phyloP scores from a whole-genome alignment of 53 echinoderm and acorn worm species.

The Holothuria scabra region DNA sequence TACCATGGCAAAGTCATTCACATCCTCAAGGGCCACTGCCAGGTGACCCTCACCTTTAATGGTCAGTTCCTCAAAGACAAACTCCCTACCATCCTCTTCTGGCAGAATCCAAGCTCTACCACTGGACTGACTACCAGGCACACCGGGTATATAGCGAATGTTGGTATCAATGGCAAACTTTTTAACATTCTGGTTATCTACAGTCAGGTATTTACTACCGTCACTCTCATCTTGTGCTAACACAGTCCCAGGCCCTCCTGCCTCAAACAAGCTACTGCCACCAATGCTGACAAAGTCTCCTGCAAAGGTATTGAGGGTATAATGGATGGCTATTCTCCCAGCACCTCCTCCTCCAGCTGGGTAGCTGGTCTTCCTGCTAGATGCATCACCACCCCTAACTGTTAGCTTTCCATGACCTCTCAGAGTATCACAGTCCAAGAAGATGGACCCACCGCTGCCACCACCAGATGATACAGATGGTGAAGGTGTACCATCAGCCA shows the following conservation, averaged over 20 bases:
- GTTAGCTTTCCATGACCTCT: conserved; percentile 64
- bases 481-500: conserved; percentile 58
- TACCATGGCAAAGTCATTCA: conserved; percentile 45
- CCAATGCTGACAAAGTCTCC: conserved; percentile 64
- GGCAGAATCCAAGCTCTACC: conserved; percentile 84
- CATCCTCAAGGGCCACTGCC: conserved; percentile 61
- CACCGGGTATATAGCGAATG: conserved; percentile 18
- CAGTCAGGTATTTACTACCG: conserved; percentile 35
- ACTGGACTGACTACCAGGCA: conserved; percentile 63
- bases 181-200: conserved; percentile 61
- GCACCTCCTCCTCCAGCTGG: conserved; percentile 83
- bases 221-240: conserved; percentile 46
- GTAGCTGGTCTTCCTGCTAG: conserved; percentile 35
- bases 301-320: conserved; percentile 58
- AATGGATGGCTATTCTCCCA: conserved; percentile 78
- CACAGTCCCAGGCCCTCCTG: conserved; percentile 86
- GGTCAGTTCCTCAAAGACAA: conserved; percentile 60
- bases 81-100: conserved; percentile 45
- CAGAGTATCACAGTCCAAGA: conserved; percentile 46
- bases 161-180: background rate
- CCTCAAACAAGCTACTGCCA: conserved; percentile 69
- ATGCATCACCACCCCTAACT: conserved; percentile 3
- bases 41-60: conserved; percentile 70
- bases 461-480: conserved; percentile 58
- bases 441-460: conserved; percentile 82